phyloP scores from a whole-genome alignment of 2,888 invertebrate genomes.

The Labia minor region DNA sequence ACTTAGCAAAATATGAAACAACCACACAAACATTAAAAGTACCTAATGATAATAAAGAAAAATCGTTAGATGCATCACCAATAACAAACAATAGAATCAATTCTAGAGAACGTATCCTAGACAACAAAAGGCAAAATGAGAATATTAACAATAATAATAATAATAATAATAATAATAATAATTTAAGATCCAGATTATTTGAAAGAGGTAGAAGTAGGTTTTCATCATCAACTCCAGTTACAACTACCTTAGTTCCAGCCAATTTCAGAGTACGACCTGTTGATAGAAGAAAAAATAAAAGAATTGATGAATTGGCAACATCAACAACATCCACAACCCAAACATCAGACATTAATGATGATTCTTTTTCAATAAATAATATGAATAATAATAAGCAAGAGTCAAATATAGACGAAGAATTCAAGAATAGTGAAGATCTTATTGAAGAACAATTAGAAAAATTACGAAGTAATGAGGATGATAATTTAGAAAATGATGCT shows the following conservation, averaged over 20 bases:
- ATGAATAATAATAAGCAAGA: too few relatives aligned
- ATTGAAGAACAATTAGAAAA: background rate
- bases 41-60: background rate
- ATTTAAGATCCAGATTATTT: background rate
- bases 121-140: background rate
- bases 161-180: background rate
- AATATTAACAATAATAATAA: too few relatives aligned
- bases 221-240: background rate
- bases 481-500: background rate
- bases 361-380: background rate
- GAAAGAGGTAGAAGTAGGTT: background rate
- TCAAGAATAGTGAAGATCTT: background rate
- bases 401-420: background rate
- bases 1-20: background rate
- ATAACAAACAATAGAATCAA: background rate
- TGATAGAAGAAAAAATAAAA: constrained; percentile 1
- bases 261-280: background rate
- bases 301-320: background rate
- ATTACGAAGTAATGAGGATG: background rate
- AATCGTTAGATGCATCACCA: background rate
- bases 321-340: background rate
- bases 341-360: background rate
- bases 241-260: background rate
- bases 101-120: background rate
- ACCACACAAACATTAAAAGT: background rate